Conservation (phyloP, 2,113 vertebrate genomes). For the Penelope pileata region DNA sequence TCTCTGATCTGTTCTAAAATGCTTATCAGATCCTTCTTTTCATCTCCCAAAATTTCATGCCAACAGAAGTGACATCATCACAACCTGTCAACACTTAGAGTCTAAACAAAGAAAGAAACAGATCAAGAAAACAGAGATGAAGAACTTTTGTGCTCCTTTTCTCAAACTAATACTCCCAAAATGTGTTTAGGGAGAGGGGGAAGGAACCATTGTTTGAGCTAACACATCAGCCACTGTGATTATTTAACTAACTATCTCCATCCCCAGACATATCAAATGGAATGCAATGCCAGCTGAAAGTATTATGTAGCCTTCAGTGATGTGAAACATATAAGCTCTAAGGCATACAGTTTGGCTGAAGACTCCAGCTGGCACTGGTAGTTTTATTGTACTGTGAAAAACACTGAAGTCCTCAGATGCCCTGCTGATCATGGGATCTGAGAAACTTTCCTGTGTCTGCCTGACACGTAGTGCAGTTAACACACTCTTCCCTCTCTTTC, state of each 20-base stretch:
- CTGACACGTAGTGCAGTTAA: background rate
- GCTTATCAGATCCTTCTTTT: slow-evolving; percentile 29
- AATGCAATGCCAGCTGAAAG: slow-evolving; percentile 61
- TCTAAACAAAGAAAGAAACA: slow-evolving; percentile 53
- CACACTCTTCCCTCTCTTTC: background rate
- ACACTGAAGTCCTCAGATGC: slow-evolving; percentile 25
- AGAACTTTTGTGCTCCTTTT: slow-evolving; percentile 2
- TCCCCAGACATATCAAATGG: slow-evolving; percentile 66
- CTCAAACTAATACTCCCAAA: slow-evolving; percentile 48
- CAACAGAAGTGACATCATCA: slow-evolving; percentile 33
- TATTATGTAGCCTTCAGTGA: slow-evolving; percentile 68
- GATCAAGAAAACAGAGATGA: slow-evolving; percentile 31
- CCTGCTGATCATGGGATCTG: slow-evolving; percentile 7
- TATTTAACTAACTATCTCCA: slow-evolving; percentile 59
- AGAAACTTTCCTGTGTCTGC: slow-evolving; percentile 31
- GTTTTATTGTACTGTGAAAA: slow-evolving; percentile 55
- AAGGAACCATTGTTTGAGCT: slow-evolving; percentile 30
- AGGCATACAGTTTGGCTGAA: slow-evolving; percentile 33
- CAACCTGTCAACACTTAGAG: slow-evolving; percentile 58
- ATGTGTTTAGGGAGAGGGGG: background rate
- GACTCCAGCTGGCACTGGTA: slow-evolving; percentile 50
- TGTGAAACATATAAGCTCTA: slow-evolving; percentile 65
- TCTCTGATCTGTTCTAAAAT: slow-evolving; percentile 55
- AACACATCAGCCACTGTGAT: background rate
- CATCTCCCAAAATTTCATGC: slow-evolving; percentile 39